Percentiles rank a stretch among this genome's conserved stretches.
Conservation (phyloP, 2,113 vertebrate species). For the Cheilinus undulatus region DNA sequence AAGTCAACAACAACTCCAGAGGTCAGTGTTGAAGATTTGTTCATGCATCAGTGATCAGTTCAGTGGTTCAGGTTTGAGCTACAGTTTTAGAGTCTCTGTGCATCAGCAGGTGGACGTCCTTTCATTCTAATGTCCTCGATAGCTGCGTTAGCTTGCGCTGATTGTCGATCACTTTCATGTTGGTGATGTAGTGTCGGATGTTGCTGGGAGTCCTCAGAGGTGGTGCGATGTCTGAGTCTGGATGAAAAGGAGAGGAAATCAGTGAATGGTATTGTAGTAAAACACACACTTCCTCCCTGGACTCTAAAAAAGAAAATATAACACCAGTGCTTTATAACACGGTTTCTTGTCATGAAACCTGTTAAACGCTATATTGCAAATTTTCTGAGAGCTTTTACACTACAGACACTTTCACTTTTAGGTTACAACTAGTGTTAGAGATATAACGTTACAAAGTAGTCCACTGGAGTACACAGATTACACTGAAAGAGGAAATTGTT, state of each 20-base stretch:
- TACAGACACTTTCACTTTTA: too few species aligned
- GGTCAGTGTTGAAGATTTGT: constrained; percentile 22
- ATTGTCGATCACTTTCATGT: constrained; percentile 92
- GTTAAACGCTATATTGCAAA: too few species aligned
- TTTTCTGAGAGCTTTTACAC: too few species aligned
- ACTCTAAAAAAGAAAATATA: too few species aligned
- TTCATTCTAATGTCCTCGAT: constrained; percentile 87
- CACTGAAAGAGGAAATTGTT: too few species aligned
- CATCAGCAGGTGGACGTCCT: constrained; percentile 1
- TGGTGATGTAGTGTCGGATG: constrained; percentile 89
- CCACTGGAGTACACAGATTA: too few species aligned
- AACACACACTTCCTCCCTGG: too few species aligned
- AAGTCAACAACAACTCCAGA: not conserved
- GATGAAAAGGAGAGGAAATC: not conserved
- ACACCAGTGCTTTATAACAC: too few species aligned
- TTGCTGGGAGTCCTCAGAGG: constrained; percentile 84
- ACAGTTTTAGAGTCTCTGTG: constrained; percentile 17
- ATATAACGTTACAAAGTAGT: too few species aligned
- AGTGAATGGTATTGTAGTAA: not conserved
- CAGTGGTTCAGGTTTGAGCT: constrained; percentile 5
- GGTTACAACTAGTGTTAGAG: too few species aligned
- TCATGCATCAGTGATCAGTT: not conserved
- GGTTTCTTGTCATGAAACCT: too few species aligned
- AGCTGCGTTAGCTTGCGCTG: constrained; percentile 91
- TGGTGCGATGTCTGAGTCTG: constrained; percentile 90